Evolutionary conservation across 2,797 vertebrate genomes (phyloP).

Genomic region (Sebastes diaconus): DNA sequence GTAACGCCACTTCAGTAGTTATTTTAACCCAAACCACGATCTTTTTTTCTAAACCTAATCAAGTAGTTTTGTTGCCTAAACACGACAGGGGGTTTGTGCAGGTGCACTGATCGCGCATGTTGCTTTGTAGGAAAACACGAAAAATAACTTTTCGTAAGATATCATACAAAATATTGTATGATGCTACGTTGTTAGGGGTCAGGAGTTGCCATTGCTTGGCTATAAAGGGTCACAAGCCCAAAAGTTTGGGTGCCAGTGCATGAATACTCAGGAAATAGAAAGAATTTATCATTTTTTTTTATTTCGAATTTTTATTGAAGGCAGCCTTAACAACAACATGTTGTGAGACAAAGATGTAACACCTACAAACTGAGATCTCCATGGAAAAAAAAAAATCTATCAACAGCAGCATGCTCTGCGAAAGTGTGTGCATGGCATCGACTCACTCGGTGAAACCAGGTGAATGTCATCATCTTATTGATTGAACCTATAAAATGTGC

Average conservation of each 20-base stretch:
- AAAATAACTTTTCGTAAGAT: too few relatives aligned
- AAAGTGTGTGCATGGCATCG: background rate
- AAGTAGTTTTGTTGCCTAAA: background rate
- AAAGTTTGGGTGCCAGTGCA: background rate
- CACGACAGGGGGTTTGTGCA: too few relatives aligned
- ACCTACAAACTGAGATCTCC: background rate
- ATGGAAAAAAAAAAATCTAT: background rate
- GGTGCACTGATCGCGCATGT: too few relatives aligned
- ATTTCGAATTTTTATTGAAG: background rate
- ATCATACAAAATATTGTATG: too few relatives aligned
- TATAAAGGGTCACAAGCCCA: background rate
- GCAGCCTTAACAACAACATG: background rate
- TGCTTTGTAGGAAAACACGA: too few relatives aligned
- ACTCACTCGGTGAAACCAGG: slow-evolving; percentile 23
- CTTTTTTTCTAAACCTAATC: background rate
- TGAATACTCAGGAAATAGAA: background rate
- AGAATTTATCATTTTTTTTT: background rate
- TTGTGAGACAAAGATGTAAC: background rate
- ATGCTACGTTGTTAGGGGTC: background rate
- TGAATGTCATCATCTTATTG: slow-evolving; percentile 31
- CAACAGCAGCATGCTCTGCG: background rate
- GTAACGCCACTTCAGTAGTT: background rate
- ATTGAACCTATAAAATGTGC: slow-evolving; percentile 33
- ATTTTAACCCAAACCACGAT: background rate
- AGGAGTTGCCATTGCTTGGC: background rate